phyloP scores from a whole-genome alignment of 2,797 vertebrate species.

The Loris lydekkerianus region DNA sequence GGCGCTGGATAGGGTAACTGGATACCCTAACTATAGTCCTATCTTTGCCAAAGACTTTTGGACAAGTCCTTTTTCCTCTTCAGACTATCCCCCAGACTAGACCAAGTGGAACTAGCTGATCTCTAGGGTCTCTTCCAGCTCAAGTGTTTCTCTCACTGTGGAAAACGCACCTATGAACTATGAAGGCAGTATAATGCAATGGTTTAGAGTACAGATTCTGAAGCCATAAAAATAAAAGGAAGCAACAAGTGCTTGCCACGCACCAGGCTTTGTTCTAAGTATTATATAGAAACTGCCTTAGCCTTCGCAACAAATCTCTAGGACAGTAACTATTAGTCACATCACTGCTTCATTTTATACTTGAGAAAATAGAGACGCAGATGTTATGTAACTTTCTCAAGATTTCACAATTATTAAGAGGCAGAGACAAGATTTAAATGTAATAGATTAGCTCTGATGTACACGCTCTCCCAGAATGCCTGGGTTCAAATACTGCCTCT shows the following conservation, averaged over 20 bases:
- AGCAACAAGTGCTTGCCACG: slow-evolving; percentile 42
- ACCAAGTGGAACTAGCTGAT: neutral
- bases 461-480: neutral
- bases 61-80: neutral
- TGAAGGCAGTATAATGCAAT: slow-evolving; percentile 1
- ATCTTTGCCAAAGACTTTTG: neutral
- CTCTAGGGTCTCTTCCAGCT: neutral
- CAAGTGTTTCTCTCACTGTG: slow-evolving; percentile 12
- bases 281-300: slow-evolving; percentile 37
- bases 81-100: neutral
- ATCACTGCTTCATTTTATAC: slow-evolving; percentile 54
- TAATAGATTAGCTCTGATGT: neutral
- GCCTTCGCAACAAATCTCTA: slow-evolving; percentile 37
- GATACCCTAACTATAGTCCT: neutral
- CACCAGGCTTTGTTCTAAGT: slow-evolving; percentile 32
- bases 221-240: slow-evolving; percentile 51
- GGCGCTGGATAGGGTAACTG: neutral
- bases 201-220: neutral
- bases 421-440: slow-evolving; percentile 41
- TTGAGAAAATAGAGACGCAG: slow-evolving; percentile 36
- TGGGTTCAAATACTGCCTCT: neutral
- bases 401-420: neutral
- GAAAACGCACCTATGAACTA: slow-evolving; percentile 15
- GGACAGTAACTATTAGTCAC: slow-evolving; percentile 12
- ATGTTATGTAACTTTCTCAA: slow-evolving; percentile 50